These are phyloP conservation scores for Crioceris asparagi DNA, from an alignment of 2,888 invertebrate species.

Conservation along the genomic window DNA sequence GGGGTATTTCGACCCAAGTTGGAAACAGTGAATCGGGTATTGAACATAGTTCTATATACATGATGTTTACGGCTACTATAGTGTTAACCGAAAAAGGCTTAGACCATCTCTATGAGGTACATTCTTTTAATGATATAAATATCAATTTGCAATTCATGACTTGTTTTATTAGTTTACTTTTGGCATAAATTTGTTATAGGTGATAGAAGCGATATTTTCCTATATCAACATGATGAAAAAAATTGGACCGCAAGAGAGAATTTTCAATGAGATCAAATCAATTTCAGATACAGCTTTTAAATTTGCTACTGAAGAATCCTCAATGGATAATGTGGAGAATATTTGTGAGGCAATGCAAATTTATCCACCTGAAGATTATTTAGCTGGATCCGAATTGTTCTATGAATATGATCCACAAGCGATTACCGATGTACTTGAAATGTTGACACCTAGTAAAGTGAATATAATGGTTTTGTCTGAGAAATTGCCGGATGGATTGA, in stretches of 20 bases:
- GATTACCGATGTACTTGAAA: slow-evolving; percentile 33
- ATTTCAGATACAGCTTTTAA: slow-evolving; percentile 67
- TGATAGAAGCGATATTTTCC: slow-evolving; percentile 66
- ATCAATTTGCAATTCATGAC: background rate
- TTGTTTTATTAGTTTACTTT: background rate
- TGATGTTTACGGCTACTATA: slow-evolving; percentile 61
- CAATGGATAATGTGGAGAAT: slow-evolving; percentile 68
- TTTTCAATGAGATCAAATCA: slow-evolving; percentile 61
- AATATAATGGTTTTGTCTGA: slow-evolving; percentile 63
- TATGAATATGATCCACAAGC: slow-evolving; percentile 63
- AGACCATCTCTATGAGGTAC: slow-evolving; percentile 52
- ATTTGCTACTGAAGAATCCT: slow-evolving; percentile 58
- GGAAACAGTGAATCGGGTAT: slow-evolving; percentile 67
- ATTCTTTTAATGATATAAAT: slow-evolving; percentile 1
- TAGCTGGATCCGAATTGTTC: slow-evolving; percentile 64
- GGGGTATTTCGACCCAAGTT: slow-evolving; percentile 61
- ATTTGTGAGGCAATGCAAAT: slow-evolving; percentile 70
- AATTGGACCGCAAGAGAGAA: slow-evolving; percentile 55
- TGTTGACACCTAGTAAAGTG: slow-evolving; percentile 52
- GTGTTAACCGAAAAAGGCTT: slow-evolving; percentile 70
- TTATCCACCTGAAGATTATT: slow-evolving; percentile 66
- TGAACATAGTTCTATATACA: slow-evolving; percentile 69
- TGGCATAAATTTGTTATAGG: slow-evolving; percentile 38
- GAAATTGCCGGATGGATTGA: slow-evolving; percentile 39
- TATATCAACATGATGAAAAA: slow-evolving; percentile 63